Evolutionary conservation across 2,797 vertebrate species (phyloP), one percentile per base, ranked within the genome.

Genomic region (Gouania willdenowi): DNA sequence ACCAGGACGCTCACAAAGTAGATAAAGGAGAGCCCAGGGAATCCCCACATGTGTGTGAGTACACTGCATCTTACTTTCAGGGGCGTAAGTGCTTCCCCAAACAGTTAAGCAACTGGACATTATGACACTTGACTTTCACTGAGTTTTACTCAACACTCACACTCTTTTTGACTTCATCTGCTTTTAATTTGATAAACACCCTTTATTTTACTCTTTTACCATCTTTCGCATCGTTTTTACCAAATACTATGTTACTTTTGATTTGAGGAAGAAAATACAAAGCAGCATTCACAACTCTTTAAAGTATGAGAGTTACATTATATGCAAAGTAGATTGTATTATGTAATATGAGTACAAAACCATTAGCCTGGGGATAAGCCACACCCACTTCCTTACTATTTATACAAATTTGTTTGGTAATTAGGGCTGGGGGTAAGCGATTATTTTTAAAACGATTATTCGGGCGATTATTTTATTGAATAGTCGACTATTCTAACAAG

Each of bases 1-100:
- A 73, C 45, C 22, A 11, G 67, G 79, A 70, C 61, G 78, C 73
- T 57, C 71, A 77, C 46, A 60, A 18, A n/a, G 41, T 48, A 55
- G 43, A 79, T 58, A 60, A 19, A 26, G 32, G 43, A 43, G 24
- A 43, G 27, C 37, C 45, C 20, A 26, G 18, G 41, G 60, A 58
- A 55, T 14, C 13, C 13, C 13, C 14, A 3, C 13, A 14, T 14
- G 13, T 14, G 13, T 14, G 13, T 28, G 17, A 46, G 46, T 15
- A 22, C 39, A n/a, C 38, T 55, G 56, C 66, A 30, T 61, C 38
- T 26, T 34, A 41, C 28, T 37, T 14, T 34, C 41, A 58, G 52
- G 54, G 55, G 39, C 34, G 38, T 27, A 30, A 25, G 27, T 31
- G 44, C 41, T 71, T 75, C 13, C 36, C 46, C 53, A 73, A 73